Evolutionary conservation across 1,140 invertebrate genomes (phyloP).

Genomic region (Cherax quadricarinatus): DNA sequence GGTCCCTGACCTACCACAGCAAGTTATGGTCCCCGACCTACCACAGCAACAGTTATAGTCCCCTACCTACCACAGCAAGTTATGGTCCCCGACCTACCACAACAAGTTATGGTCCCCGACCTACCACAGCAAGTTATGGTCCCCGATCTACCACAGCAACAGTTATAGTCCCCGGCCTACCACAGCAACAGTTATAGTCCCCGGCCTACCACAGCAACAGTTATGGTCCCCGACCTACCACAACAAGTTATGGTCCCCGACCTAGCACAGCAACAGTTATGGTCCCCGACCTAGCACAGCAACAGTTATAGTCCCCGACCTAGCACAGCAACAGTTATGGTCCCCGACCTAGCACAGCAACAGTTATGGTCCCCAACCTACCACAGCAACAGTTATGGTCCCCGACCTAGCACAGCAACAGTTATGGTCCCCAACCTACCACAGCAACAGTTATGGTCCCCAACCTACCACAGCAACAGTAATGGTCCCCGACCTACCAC

Average conservation of each 20-base stretch:
- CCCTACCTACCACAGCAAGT: conserved; percentile 9
- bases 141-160: not conserved
- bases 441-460: not conserved
- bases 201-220: not conserved
- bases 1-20: not conserved
- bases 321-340: not conserved
- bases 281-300: conserved; percentile 17
- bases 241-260: too few species aligned
- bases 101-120: not conserved
- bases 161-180: not conserved
- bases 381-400: not conserved
- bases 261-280: conserved; percentile 23
- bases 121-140: not conserved
- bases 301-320: not conserved
- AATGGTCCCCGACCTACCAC: not conserved
- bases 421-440: not conserved
- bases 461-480: not conserved
- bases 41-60: conserved; percentile 41
- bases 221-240: not conserved
- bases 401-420: too few species aligned
- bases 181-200: not conserved
- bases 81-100: conserved; percentile 11
- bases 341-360: not conserved
- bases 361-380: not conserved
- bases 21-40: too few species aligned